Evolutionary conservation across 1,140 invertebrate genomes (phyloP).

Genomic region (Orussus abietinus): DNA sequence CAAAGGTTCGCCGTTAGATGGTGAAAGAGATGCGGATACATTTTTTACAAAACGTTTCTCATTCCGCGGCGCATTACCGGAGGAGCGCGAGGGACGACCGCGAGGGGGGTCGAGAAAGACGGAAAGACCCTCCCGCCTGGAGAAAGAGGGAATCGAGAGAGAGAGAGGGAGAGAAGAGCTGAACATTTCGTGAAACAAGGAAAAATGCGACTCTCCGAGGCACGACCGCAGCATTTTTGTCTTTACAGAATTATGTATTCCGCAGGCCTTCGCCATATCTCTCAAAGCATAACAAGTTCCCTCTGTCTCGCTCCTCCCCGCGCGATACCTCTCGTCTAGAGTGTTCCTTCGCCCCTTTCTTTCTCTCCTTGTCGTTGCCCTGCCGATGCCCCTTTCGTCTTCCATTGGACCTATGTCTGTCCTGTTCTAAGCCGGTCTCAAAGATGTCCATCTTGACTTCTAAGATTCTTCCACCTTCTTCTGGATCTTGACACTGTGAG

Average conservation of each 20-base stretch:
- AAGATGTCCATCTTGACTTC: no score
- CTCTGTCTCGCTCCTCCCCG: constrained; percentile 31
- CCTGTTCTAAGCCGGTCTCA: no score
- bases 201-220: constrained; percentile 51
- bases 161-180: constrained; percentile 31
- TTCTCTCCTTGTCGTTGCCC: no score
- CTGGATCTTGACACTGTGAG: no score
- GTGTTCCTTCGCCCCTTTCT: constrained; percentile 15
- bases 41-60: constrained; percentile 53
- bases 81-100: constrained; percentile 26
- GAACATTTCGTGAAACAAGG: constrained; percentile 54
- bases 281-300: constrained; percentile 56
- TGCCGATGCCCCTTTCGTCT: no score
- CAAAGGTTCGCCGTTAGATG: no score
- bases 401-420: no score
- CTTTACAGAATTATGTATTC: constrained; percentile 57
- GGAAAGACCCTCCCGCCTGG: constrained; percentile 16
- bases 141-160: constrained; percentile 20
- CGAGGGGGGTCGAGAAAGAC: constrained; percentile 25
- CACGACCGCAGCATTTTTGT: constrained; percentile 55
- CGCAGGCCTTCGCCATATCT: constrained; percentile 53
- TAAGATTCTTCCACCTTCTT: no score
- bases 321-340: constrained; percentile 12
- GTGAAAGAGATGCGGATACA: constrained; percentile 49
- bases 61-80: constrained; percentile 46